Base-by-base conservation (phyloP, 2,888 invertebrate genomes). In the Drosophila longiperda region DNA sequence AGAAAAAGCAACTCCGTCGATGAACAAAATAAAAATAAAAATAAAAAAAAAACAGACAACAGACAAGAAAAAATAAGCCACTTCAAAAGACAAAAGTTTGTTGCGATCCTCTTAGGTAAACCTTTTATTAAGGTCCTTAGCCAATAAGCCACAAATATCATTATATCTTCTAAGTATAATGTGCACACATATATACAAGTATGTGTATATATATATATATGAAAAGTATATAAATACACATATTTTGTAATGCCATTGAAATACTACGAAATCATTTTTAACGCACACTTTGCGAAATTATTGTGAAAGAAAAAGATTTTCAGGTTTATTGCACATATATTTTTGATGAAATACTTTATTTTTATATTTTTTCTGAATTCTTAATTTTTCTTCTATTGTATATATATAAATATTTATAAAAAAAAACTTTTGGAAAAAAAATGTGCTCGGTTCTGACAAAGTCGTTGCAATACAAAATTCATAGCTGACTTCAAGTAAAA, bases 121-220 rank as follows among this genome's bases (percentile, higher is more conserved):
- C 76, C 80, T 55, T 80, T 65, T 67, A 72, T 75, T 65, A 52
- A 57, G 59, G 55, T 42, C 61, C 58, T 80, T 40, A 53, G 60
- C 26, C 33, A 71, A 75, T 76, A 78, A 67, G 72, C 62, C 66
- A 48, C 55, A 66, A 42, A 53, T 52, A 36, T 50, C 52, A 45
- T 42, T 40, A 66, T 60, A 55, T 69, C 42, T 61, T 50, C n/a
- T 54, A 60, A 60, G 60, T 61, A 61, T 26, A 32, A 20, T 17
- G 7, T 36, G 34, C 26, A 42, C 0, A 45, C 1, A 45, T 1
- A 15, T 29, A 38, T 6, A n/a, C 9, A 34, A 42, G 15, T 1
- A 20, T 45, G 8, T 45, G 29, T 29, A 3, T 12, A 12, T 49
- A 23, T 23, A 23, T 23, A 26, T 26, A n/a, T 29, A 29, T 32